Percentiles rank a stretch among this genome's conserved stretches.
Evolutionary conservation across 37 sponge, comb jelly and placozoan species (phyloP).

Genomic region (Ianthella basta): DNA sequence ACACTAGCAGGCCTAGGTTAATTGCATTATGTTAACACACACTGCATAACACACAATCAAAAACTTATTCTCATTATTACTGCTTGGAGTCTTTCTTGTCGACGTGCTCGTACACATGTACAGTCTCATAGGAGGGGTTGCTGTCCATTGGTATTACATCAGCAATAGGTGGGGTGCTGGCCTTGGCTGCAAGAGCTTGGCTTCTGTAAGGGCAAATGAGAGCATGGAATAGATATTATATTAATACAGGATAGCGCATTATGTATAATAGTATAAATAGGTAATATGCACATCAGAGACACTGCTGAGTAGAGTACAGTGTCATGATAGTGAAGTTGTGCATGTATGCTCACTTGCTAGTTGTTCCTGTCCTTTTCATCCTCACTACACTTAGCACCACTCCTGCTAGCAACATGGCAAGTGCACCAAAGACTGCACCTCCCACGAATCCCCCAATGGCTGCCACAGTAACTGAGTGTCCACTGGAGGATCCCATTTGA

Average conservation of each 20-base stretch:
- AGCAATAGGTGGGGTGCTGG: no score
- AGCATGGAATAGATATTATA: slow-evolving; percentile 70
- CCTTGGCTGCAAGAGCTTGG: no score
- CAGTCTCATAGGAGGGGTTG: not conserved
- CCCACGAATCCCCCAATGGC: no score
- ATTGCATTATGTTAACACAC: not conserved
- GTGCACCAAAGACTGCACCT: no score
- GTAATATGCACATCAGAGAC: slow-evolving; percentile 91
- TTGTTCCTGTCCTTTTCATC: no score
- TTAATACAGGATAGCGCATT: slow-evolving; percentile 9
- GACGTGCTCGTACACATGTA: slow-evolving; percentile 7
- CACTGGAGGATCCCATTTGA: no score
- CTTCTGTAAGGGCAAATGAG: slow-evolving; percentile 38
- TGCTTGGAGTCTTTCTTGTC: slow-evolving; percentile 9
- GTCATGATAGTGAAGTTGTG: not conserved
- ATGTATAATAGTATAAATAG: no score
- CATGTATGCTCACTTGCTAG: not conserved
- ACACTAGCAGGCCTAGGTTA: not conserved
- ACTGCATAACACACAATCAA: not conserved
- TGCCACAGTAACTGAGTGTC: no score
- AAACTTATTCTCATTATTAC: slow-evolving; percentile 7
- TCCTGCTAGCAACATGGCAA: no score
- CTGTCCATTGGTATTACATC: not conserved
- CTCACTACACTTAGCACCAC: no score
- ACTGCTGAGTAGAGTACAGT: no score